phyloP scores from a whole-genome alignment of 2,888 invertebrate species.

The Troilus luridus region DNA sequence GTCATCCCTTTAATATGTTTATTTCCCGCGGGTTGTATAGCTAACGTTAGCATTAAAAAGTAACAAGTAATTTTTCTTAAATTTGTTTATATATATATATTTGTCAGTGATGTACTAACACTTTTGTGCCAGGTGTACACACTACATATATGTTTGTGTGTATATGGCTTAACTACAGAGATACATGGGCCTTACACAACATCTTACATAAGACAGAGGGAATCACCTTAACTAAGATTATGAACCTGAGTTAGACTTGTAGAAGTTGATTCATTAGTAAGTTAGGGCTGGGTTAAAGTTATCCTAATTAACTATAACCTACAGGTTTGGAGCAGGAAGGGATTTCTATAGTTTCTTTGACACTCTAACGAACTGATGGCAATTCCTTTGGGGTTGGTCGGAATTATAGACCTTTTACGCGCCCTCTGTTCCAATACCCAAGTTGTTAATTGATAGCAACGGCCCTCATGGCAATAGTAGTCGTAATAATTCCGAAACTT shows the following conservation, averaged over 20 bases:
- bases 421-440: background rate
- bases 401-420: background rate
- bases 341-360: slow-evolving; percentile 3
- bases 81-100: too few species aligned
- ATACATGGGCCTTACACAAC: background rate
- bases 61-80: too few species aligned
- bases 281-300: background rate
- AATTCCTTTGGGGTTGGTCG: background rate
- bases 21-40: too few species aligned
- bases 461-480: background rate
- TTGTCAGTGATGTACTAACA: too few species aligned
- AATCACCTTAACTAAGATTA: background rate
- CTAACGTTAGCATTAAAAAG: too few species aligned
- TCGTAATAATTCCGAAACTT: background rate
- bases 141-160: too few species aligned
- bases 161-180: too few species aligned
- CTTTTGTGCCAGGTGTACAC: too few species aligned
- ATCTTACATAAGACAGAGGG: background rate
- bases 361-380: background rate
- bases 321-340: background rate
- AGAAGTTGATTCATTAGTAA: slow-evolving; percentile 32
- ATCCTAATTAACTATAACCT: background rate
- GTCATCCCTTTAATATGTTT: too few species aligned
- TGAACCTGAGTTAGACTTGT: background rate
- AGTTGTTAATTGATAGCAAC: slow-evolving; percentile 1